These are phyloP conservation scores for Macroglossus sobrinus DNA, from an alignment of 2,113 vertebrate genomes.

Conservation along the genomic window DNA sequence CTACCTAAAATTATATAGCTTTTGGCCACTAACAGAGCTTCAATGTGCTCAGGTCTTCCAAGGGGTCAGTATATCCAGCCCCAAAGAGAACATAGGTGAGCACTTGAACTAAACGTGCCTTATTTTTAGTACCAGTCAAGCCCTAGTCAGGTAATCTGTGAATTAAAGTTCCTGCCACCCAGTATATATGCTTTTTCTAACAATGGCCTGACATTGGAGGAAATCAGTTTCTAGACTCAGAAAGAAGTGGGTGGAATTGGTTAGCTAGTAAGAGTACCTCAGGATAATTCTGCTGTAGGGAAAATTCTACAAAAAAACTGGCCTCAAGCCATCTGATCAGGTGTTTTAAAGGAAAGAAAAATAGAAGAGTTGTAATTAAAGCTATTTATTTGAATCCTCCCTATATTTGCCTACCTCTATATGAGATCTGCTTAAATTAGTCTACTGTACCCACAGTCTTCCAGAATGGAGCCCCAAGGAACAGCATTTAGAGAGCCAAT, in stretches of 20 bases:
- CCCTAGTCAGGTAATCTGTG: neutral
- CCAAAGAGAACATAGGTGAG: neutral
- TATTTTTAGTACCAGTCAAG: neutral
- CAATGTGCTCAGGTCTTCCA: neutral
- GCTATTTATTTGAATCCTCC: neutral
- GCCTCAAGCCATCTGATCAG: neutral
- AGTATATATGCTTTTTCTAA: neutral
- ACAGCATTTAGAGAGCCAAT: neutral
- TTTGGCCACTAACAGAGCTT: neutral
- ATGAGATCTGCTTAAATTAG: slow-evolving; percentile 8
- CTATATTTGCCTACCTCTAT: neutral
- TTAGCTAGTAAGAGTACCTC: neutral
- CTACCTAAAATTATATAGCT: neutral
- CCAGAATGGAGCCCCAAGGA: neutral
- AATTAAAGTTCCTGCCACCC: neutral
- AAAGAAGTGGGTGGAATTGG: neutral
- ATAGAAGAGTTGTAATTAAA: slow-evolving; percentile 8
- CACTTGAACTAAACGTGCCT: neutral
- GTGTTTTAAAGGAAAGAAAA: neutral
- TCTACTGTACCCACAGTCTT: neutral
- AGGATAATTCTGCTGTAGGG: neutral
- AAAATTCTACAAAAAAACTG: slow-evolving; percentile 4
- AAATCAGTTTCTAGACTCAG: neutral
- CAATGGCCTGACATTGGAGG: neutral
- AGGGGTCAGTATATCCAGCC: neutral